Percentiles rank a stretch among this genome's conserved stretches.
Evolutionary conservation across 2,888 invertebrate genomes (phyloP).

Genomic region (Tromatobia lineatoria): DNA sequence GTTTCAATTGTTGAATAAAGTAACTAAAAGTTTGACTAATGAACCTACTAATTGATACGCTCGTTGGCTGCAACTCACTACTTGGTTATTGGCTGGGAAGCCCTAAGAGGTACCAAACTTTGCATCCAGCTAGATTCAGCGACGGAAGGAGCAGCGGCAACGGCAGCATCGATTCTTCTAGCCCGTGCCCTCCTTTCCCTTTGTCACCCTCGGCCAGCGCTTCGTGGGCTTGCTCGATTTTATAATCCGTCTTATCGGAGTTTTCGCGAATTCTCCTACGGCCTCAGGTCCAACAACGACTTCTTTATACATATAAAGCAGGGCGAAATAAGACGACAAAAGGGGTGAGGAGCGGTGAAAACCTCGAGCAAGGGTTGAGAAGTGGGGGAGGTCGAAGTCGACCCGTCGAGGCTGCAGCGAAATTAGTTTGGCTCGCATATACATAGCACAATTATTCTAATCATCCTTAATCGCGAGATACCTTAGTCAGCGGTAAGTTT

Average conservation of each 20-base stretch:
- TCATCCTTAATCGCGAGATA: conserved; percentile 66
- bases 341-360: conserved; percentile 10
- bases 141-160: conserved; percentile 5
- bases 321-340: conserved; percentile 56
- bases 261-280: conserved; percentile 54
- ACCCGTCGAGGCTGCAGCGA: conserved; percentile 32
- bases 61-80: conserved; percentile 5
- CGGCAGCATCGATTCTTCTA: conserved; percentile 42
- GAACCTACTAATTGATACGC: conserved; percentile 41
- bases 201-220: conserved; percentile 24
- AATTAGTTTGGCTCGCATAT: conserved; percentile 68
- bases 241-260: conserved; percentile 64
- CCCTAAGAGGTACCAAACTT: conserved; percentile 1
- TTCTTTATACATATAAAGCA: conserved; percentile 56
- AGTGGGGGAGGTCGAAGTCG: conserved; percentile 10
- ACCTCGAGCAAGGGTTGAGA: background rate
- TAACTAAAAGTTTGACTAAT: conserved; percentile 6
- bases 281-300: conserved; percentile 50
- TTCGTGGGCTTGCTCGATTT: conserved; percentile 36
- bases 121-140: background rate
- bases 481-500: conserved; percentile 65
- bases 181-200: background rate
- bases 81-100: conserved; percentile 8
- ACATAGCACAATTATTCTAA: conserved; percentile 69
- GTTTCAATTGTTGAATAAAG: conserved; percentile 13